Conservation (phyloP, 1,140 invertebrate genomes). For the Copidosoma floridanum region DNA sequence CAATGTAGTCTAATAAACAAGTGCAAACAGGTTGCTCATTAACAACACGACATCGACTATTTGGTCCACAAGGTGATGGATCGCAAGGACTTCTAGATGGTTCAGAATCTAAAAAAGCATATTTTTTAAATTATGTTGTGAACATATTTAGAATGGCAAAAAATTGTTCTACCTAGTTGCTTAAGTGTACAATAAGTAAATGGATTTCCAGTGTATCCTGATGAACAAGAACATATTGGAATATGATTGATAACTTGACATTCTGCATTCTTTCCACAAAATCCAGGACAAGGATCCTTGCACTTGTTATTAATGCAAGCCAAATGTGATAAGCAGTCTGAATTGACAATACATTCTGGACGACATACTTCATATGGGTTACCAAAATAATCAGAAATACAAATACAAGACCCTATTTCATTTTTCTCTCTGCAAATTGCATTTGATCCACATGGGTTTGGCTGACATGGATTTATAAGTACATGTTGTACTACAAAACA, state of each 20-base stretch:
- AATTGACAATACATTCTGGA: conserved; percentile 56
- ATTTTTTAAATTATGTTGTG: neutral
- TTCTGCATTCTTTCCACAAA: conserved; percentile 59
- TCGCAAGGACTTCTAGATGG: conserved; percentile 44
- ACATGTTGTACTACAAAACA: conserved; percentile 24
- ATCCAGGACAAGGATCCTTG: conserved; percentile 58
- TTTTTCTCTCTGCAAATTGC: conserved; percentile 67
- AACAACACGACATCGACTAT: conserved; percentile 39
- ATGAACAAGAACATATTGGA: conserved; percentile 54
- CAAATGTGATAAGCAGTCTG: conserved; percentile 55
- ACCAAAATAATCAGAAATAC: conserved; percentile 66
- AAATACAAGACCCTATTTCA: conserved; percentile 66
- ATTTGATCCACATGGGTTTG: conserved; percentile 73
- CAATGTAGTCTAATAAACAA: conserved; percentile 45
- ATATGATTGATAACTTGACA: conserved; percentile 56
- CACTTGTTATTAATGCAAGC: conserved; percentile 60
- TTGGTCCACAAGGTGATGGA: conserved; percentile 54
- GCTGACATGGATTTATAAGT: conserved; percentile 58
- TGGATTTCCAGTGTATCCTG: conserved; percentile 57
- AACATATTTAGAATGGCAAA: neutral
- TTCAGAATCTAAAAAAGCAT: conserved; percentile 9
- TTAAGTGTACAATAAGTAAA: conserved; percentile 50
- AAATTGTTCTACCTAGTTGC: conserved; percentile 14
- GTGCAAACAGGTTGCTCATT: conserved; percentile 44
- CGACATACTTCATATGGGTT: conserved; percentile 73